Percentiles rank a stretch among this genome's conserved stretches.
Conservation (phyloP, 2,113 vertebrate genomes). For the Mesembrinibis cayennensis region DNA sequence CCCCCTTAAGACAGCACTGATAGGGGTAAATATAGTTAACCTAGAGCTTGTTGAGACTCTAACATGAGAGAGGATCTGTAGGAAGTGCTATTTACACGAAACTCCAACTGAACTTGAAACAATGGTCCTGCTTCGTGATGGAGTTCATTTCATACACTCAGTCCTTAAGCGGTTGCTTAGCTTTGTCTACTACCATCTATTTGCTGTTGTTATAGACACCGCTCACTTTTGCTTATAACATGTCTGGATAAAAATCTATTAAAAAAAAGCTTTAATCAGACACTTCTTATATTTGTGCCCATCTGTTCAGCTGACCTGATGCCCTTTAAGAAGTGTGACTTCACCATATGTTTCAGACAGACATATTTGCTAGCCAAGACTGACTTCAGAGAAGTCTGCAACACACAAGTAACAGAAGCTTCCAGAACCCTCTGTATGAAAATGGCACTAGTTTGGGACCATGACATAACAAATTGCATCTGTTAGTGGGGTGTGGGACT, state of each 20-base stretch:
- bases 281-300: background rate
- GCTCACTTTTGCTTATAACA: background rate
- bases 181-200: background rate
- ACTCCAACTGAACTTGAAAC: background rate
- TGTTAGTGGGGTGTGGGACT: constrained; percentile 9
- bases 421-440: constrained; percentile 53
- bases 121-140: background rate
- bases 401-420: background rate
- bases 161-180: background rate
- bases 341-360: constrained; percentile 13
- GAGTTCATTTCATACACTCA: background rate
- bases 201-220: background rate
- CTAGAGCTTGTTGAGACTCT: background rate
- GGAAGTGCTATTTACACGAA: background rate
- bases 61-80: background rate
- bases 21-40: background rate
- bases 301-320: constrained; percentile 50
- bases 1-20: background rate
- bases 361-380: constrained; percentile 26
- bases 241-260: constrained; percentile 41
- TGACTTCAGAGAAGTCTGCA: background rate
- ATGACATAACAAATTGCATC: background rate
- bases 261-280: constrained; percentile 1
- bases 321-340: background rate
- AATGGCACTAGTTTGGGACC: background rate